A percentile compares a stretch with the other conserved stretches of the same genome.
Conservation (phyloP, 2,797 vertebrate species). For the Telmatherina bonti region DNA sequence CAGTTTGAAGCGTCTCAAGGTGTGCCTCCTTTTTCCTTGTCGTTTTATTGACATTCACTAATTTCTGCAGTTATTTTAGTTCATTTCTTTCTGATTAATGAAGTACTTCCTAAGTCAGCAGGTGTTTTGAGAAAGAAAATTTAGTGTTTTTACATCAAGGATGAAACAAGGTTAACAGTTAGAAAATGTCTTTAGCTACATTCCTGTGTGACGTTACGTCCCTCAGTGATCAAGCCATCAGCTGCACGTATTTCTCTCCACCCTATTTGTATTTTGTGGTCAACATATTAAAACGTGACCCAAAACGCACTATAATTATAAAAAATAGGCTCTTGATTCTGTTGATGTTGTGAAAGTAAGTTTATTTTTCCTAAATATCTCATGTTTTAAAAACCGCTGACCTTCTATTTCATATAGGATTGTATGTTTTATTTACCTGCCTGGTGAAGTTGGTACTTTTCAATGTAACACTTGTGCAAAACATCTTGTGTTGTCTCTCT, state of each 20-base stretch:
- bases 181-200: neutral
- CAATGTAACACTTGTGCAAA: neutral
- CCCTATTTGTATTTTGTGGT: neutral
- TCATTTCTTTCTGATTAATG: neutral
- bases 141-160: too few species aligned
- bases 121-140: neutral
- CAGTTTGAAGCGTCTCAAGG: constrained; percentile 95
- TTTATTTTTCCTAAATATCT: too few species aligned
- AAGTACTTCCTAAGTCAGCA: neutral
- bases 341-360: too few species aligned
- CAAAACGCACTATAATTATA: too few species aligned
- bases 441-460: neutral
- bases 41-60: neutral
- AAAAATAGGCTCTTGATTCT: too few species aligned
- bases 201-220: neutral
- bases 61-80: neutral
- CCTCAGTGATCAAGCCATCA: neutral
- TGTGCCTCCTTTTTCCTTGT: constrained; percentile 48
- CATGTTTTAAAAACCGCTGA: too few species aligned
- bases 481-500: neutral
- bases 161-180: neutral
- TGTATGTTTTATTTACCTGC: neutral
- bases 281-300: too few species aligned
- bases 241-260: neutral
- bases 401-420: neutral